Evolutionary conservation across 2,797 vertebrate genomes (phyloP), one percentile per base, ranked within the genome.

Genomic region (Heteromormyrus szaboi): DNA sequence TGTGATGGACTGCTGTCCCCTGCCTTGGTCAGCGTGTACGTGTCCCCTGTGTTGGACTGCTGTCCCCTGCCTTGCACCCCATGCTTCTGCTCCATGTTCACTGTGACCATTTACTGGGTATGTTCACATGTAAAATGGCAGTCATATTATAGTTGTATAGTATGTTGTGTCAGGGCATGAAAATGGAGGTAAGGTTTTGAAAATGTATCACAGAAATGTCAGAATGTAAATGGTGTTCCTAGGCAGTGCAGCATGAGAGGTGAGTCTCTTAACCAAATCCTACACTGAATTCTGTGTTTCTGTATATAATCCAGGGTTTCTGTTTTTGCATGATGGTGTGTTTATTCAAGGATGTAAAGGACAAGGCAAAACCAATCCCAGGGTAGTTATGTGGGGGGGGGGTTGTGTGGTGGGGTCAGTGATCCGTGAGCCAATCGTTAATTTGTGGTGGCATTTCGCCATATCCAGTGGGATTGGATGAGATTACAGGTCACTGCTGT

Each of bases 351-450:
- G 72, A 79, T 79, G 17, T 19, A 79, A 44, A 79, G 37, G 19
- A 79, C 72, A 41, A 79, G 72, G 17, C 72, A 79, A 79, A 79
- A 41, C 19, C 33, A 44, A 79, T 79, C 14, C 33, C 72, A n/a
- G 72, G 72, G 17, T 44, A 79, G n/a, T 46, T 84, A 48, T 81
- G 37, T 53, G 4, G 41, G 33, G 29, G 22, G 76, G 19, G 33
- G 53, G 46, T 50, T 9, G 62, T 50, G 81, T 22, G 81, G 22
- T 50, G 29, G 7, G 46, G 87, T 81, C 72, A 68, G 22, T 59
- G 72, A 88, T 86, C 68, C 68, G 14, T 88, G 11, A 88, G 83
- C 14, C 9, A 86, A 81, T 87, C 50, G 19, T 59, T 41, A 88
- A 87, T 25, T 83, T 33, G 37, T 76, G 83, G 41, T 65, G 68